Evolutionary conservation across 92 coral and sea anemone species (phyloP), one percentile per base, ranked within the genome.

Genomic region (Phenganax marumi): DNA sequence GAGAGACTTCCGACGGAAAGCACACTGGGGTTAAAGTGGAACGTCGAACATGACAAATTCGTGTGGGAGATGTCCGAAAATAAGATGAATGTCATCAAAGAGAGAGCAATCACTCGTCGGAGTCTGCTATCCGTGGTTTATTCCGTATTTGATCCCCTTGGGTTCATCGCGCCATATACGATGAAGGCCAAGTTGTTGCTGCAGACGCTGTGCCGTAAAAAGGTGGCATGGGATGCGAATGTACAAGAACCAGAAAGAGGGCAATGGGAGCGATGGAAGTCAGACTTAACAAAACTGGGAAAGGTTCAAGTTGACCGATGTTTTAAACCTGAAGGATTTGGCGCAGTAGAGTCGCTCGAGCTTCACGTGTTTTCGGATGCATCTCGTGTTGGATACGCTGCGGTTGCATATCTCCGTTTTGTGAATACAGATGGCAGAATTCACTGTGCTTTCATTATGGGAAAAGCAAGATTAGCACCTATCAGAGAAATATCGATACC

Each of bases 341-440:
- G n/a, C n/a, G n/a, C n/a, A n/a, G 47, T 74, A 18, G 58, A 84
- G 76, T 50, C 69, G 49, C 70, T 75, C 5, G 85, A 88, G 74
- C 72, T 88, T 23, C 91, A 88, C 68, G 13, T 80, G 43, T 88
- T 88, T 76, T 84, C 79, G n/a, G 88, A 79, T 75, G 89, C 82
- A 3, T 81, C 90, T 2, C 80, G 85, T 49, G 84, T 79, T 14
- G 88, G 91, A 18, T 88, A 88, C 18, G 88, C 83, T 24, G 70
- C 84, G 9, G 84, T 57, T 19, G 84, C 79, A 10, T 85, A 88
- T 43, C 77, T 88, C 17, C 80, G 86, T 75, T 33, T 84, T 16
- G 91, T 80, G 14, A 75, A 85, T 25, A 24, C 55, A 16, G 56
- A 55, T n/a, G 62, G 66, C 22, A 55, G 26, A 11, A 77, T 84